A percentile compares a stretch with the other conserved stretches of the same genome.
phyloP scores from a whole-genome alignment of 2,113 vertebrate genomes.

The Channa argus region DNA sequence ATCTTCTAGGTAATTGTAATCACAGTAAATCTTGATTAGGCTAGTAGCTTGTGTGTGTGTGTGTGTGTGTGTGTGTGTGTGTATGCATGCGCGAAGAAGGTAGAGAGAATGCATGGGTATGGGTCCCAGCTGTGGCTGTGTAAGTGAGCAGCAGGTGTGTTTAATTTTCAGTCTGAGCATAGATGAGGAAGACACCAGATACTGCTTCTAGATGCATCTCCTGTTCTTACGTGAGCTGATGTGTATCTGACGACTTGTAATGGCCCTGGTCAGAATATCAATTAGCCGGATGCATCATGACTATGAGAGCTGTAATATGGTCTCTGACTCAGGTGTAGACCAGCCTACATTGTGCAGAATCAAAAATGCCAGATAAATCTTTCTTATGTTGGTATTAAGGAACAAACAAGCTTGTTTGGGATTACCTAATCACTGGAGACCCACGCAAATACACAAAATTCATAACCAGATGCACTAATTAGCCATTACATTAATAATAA shows the following conservation, averaged over 20 bases:
- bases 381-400: conserved; percentile 47
- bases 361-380: conserved; percentile 65
- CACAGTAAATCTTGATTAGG: conserved; percentile 38
- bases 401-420: conserved; percentile 35
- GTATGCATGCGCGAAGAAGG: too few species aligned
- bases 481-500: too few species aligned
- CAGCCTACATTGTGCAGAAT: conserved; percentile 52
- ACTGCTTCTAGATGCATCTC: conserved; percentile 52
- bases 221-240: conserved; percentile 44
- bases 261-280: conserved; percentile 60
- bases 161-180: conserved; percentile 49
- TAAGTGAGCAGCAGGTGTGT: not conserved
- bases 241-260: conserved; percentile 59
- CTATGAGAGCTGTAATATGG: conserved; percentile 35
- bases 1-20: conserved; percentile 59
- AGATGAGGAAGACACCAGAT: conserved; percentile 54
- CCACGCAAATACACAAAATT: not conserved
- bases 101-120: not conserved
- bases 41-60: not conserved
- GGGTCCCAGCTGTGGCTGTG: conserved; percentile 3
- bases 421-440: conserved; percentile 39
- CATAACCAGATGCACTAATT: too few species aligned
- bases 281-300: conserved; percentile 39
- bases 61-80: conserved; percentile 1
- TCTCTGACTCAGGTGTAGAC: conserved; percentile 33